Evolutionary conservation across 1,140 invertebrate species (phyloP).

Genomic region (Drosophila malerkotliana): DNA sequence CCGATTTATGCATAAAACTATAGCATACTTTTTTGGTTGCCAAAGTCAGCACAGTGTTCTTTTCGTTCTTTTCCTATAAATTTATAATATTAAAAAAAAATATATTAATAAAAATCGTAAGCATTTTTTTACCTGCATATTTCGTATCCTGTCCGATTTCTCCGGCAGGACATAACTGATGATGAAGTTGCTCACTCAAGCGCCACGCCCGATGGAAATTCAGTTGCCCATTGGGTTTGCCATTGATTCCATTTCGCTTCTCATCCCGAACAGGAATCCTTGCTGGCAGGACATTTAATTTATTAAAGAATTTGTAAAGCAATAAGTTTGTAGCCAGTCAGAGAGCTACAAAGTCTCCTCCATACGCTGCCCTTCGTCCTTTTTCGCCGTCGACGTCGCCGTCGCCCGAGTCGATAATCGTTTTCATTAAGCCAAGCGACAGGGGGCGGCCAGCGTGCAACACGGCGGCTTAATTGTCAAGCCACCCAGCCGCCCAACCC

Average conservation of each 20-base stretch:
- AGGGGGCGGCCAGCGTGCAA: slow-evolving; percentile 42
- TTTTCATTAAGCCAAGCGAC: slow-evolving; percentile 70
- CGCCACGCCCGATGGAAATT: slow-evolving; percentile 30
- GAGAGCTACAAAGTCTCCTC: neutral
- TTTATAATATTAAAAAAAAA: too few relatives aligned
- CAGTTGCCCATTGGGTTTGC: slow-evolving; percentile 12
- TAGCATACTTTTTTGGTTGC: too few relatives aligned
- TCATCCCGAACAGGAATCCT: slow-evolving; percentile 27
- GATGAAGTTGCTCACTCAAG: slow-evolving; percentile 66
- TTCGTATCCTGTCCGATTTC: slow-evolving; percentile 8
- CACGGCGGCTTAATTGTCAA: slow-evolving; percentile 69
- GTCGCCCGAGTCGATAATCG: slow-evolving; percentile 64
- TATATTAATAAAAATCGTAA: too few relatives aligned
- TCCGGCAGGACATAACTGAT: slow-evolving; percentile 51
- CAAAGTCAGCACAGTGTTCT: too few relatives aligned
- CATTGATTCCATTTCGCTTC: slow-evolving; percentile 50
- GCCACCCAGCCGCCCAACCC: neutral
- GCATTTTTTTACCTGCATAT: neutral
- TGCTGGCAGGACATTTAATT: slow-evolving; percentile 71
- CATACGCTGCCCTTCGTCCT: neutral
- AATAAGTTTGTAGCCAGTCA: slow-evolving; percentile 66
- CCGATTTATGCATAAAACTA: too few relatives aligned
- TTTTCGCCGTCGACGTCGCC: neutral
- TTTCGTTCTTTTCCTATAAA: too few relatives aligned
- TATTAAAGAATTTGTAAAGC: slow-evolving; percentile 82